Conservation (phyloP, 2,888 invertebrate species). For the Epinotia bilunana region DNA sequence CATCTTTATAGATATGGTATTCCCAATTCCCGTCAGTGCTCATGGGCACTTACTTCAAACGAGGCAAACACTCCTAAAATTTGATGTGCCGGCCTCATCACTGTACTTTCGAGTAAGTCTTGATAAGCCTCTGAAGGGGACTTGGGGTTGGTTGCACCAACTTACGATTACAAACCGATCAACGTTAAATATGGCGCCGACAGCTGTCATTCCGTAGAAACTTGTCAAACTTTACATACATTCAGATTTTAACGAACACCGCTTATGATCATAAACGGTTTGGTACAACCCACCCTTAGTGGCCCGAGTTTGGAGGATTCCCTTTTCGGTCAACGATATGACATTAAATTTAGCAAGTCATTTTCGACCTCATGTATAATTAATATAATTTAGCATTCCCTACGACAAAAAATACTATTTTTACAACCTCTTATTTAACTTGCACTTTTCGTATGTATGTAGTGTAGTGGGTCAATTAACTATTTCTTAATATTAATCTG, state of each 20-base stretch:
- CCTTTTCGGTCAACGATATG: constrained; percentile 14
- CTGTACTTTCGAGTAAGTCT: constrained; percentile 33
- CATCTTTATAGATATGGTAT: constrained; percentile 42
- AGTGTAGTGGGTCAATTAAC: too few species aligned
- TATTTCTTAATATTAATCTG: too few species aligned
- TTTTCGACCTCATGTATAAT: background rate
- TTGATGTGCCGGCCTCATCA: constrained; percentile 32
- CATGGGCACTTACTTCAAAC: constrained; percentile 32
- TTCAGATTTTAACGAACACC: too few species aligned
- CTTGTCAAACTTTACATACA: too few species aligned
- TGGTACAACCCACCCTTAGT: background rate
- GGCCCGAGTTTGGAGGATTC: constrained; percentile 20
- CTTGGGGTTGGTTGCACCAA: background rate
- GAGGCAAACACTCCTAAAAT: constrained; percentile 43
- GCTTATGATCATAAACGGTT: too few species aligned
- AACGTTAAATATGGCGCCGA: too few species aligned
- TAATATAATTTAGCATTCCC: background rate
- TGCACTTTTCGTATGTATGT: too few species aligned
- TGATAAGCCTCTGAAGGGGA: constrained; percentile 34
- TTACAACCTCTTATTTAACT: too few species aligned
- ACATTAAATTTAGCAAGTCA: background rate
- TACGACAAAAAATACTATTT: background rate
- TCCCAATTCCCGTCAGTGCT: constrained; percentile 22
- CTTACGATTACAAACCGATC: too few species aligned
- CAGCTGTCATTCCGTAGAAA: too few species aligned